Evolutionary conservation across 2,113 vertebrate species (phyloP), one percentile per base, ranked within the genome.

Genomic region (Pseudorhombus dupliciocellatus): DNA sequence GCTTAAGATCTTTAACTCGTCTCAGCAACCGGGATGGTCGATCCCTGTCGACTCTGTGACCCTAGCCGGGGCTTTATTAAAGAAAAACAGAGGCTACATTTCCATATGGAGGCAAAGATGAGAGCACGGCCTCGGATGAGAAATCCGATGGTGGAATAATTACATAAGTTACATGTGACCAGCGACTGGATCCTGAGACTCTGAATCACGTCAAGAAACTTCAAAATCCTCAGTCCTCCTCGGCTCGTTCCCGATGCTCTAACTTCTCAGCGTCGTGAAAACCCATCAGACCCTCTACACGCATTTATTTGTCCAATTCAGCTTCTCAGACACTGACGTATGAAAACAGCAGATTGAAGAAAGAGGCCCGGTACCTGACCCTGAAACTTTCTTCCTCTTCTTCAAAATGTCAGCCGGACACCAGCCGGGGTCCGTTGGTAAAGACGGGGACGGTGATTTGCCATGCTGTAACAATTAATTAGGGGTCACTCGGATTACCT

Each of bases 1-100:
- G 69, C 84, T 88, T 91, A 79, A 88, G 81, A 85, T 89, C 87
- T 86, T 88, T 81, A 83, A 70, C 78, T 79, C 4, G 53, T 87
- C 84, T 86, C 63, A 56, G 77, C 42, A 77, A 28, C 79, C 20
- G 2, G 67, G 73, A 75, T 24, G 70, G 51, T 73, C 30, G 44
- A 68, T 67, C 73, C 78, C 69, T 8, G 60, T 48, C 54, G 31
- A 77, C 58, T 58, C 58, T 25, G 63, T 18, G 69, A 71, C 70
- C 68, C 70, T n/a, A 67, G 64, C 85, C 48, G 72, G 26, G 34
- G 81, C 61, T 79, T 84, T 84, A 89, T 89, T 83, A 88, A 89
- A 89, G 81, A 84, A 83, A 76, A 89, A 89, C 86, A 89, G 26
- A 40, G 7, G 46, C 22, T 15, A 68, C 75, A 75, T 53, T 66